These are phyloP conservation scores for Toxonevra muliebris DNA, from an alignment of 2,888 invertebrate species.

Conservation along the genomic window DNA sequence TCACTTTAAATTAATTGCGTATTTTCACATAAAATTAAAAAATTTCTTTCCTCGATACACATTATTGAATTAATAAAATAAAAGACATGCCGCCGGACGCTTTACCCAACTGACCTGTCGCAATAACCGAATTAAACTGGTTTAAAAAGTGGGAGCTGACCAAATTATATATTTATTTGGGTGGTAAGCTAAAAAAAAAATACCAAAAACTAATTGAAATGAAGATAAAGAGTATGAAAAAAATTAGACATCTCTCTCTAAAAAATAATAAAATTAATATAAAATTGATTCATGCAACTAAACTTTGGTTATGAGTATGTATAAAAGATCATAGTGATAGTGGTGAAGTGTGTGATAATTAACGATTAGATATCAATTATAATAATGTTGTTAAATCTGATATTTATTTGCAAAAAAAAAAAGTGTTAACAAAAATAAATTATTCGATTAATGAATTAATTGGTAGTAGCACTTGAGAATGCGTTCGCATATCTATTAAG, in stretches of 20 bases:
- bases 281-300: neutral
- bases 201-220: too few species aligned
- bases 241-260: too few species aligned
- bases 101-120: slow-evolving; percentile 56
- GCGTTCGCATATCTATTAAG: too few species aligned
- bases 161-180: too few species aligned
- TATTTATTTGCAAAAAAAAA: slow-evolving; percentile 29
- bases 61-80: slow-evolving; percentile 16
- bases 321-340: neutral
- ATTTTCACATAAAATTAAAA: neutral
- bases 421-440: slow-evolving; percentile 16
- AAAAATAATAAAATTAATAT: too few species aligned
- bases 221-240: too few species aligned
- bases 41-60: slow-evolving; percentile 14
- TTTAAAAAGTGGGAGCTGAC: slow-evolving; percentile 31
- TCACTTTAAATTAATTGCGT: neutral
- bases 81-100: neutral
- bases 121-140: slow-evolving; percentile 60
- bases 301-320: neutral
- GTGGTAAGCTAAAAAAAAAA: too few species aligned
- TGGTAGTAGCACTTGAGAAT: too few species aligned
- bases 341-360: slow-evolving; percentile 20
- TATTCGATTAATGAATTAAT: neutral
- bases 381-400: slow-evolving; percentile 16
- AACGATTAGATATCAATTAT: slow-evolving; percentile 29